Conservation (phyloP, 2,797 vertebrate genomes). For the Euthynnus affinis region DNA sequence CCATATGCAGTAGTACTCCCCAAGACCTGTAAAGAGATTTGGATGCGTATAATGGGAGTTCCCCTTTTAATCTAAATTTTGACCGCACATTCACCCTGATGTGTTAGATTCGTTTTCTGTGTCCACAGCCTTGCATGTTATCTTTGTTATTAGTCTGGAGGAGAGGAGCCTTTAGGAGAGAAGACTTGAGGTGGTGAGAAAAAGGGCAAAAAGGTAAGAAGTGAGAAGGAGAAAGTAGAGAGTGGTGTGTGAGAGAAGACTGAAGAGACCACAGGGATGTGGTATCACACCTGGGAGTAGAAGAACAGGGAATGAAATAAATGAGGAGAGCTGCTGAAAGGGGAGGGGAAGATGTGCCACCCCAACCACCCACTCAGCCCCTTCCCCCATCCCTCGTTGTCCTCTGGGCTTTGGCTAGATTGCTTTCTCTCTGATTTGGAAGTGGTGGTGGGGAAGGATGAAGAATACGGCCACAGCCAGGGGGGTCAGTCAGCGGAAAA, state of each 20-base stretch:
- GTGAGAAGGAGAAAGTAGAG: slow-evolving; percentile 32
- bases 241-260: slow-evolving; percentile 25
- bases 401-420: slow-evolving; percentile 66
- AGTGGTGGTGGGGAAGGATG: slow-evolving; percentile 28
- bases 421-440: slow-evolving; percentile 58
- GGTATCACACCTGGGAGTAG: slow-evolving; percentile 54
- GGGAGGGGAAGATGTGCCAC: slow-evolving; percentile 44
- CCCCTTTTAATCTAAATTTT: neutral
- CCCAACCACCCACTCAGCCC: too few species aligned
- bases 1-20: too few species aligned
- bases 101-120: slow-evolving; percentile 25
- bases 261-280: slow-evolving; percentile 38
- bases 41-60: too few species aligned
- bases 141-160: slow-evolving; percentile 40
- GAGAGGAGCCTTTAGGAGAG: slow-evolving; percentile 8
- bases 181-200: slow-evolving; percentile 41
- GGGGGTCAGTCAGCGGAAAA: slow-evolving; percentile 27
- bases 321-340: slow-evolving; percentile 58
- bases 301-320: slow-evolving; percentile 54
- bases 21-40: too few species aligned
- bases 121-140: slow-evolving; percentile 23
- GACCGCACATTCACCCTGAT: neutral
- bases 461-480: slow-evolving; percentile 26
- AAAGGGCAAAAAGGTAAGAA: slow-evolving; percentile 29
- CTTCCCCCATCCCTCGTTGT: slow-evolving; percentile 18